A percentile compares a stretch with the other conserved stretches of the same genome.
Evolutionary conservation across 2,113 vertebrate genomes (phyloP).

Genomic region (Ornithorhynchus anatinus): DNA sequence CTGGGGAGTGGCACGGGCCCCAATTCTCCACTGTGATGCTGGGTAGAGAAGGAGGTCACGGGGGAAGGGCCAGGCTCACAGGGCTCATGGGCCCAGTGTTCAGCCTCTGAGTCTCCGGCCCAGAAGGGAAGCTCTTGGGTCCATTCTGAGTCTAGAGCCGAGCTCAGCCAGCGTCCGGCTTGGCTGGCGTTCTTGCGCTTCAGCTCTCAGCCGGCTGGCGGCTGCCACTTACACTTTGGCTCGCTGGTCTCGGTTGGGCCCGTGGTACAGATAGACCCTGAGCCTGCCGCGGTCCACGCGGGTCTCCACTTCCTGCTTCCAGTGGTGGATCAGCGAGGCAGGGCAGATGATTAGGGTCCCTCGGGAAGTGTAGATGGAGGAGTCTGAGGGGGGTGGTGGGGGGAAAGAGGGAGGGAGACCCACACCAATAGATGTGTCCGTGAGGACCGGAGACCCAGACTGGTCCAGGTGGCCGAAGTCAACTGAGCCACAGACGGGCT

Average conservation of each 20-base stretch:
- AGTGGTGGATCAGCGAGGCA: conserved; percentile 94
- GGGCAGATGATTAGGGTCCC: conserved; percentile 91
- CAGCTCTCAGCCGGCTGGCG: not conserved
- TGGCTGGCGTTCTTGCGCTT: not conserved
- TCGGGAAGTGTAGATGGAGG: conserved; percentile 64
- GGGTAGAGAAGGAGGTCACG: no score
- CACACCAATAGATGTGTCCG: no score
- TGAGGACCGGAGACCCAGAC: no score
- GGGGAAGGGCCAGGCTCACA: no score
- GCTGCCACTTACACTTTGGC: conserved; percentile 75
- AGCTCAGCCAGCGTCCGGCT: not conserved
- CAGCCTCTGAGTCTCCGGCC: no score
- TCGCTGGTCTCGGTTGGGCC: conserved; percentile 78
- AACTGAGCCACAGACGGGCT: no score
- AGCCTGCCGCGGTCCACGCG: conserved; percentile 71
- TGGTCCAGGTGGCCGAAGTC: no score
- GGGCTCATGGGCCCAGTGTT: no score
- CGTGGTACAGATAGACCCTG: conserved; percentile 88
- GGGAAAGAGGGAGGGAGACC: no score
- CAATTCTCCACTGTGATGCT: no score
- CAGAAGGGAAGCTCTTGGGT: not conserved
- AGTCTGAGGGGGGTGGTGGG: conserved; percentile 78
- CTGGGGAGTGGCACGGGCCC: no score
- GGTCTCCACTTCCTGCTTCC: conserved; percentile 91
- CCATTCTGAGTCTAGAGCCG: not conserved